These are phyloP conservation scores for Drymonia ruficornis DNA, from an alignment of 2,888 invertebrate species.

Conservation along the genomic window DNA sequence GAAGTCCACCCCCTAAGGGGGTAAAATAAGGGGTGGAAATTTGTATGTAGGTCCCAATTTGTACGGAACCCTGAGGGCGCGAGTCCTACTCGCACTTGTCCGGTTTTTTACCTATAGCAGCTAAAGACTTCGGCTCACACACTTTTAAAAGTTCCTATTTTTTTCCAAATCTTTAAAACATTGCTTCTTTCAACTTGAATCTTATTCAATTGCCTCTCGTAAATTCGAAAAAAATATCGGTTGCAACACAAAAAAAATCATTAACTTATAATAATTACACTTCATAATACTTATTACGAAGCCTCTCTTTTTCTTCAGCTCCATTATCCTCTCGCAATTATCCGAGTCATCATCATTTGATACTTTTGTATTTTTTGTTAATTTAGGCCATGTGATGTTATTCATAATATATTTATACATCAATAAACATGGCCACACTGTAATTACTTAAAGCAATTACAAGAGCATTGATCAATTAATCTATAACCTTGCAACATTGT, in stretches of 20 bases:
- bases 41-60: too few relatives aligned
- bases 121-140: too few relatives aligned
- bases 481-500: slow-evolving; percentile 5
- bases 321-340: slow-evolving; percentile 36
- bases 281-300: slow-evolving; percentile 29
- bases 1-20: too few relatives aligned
- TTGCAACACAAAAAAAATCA: slow-evolving; percentile 8
- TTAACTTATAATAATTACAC: slow-evolving; percentile 33
- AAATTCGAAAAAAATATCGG: background rate
- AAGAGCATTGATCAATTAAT: slow-evolving; percentile 4
- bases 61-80: too few relatives aligned
- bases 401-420: slow-evolving; percentile 11
- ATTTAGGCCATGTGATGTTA: slow-evolving; percentile 16
- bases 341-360: slow-evolving; percentile 38
- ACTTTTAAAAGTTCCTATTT: too few relatives aligned
- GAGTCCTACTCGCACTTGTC: too few relatives aligned
- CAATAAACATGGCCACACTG: slow-evolving; percentile 6
- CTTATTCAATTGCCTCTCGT: background rate
- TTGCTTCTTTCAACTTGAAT: background rate
- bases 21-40: background rate
- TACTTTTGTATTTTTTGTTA: slow-evolving; percentile 29
- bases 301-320: slow-evolving; percentile 29
- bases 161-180: background rate
- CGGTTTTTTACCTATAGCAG: too few relatives aligned
- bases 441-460: slow-evolving; percentile 5